These are phyloP conservation scores for Fratercula arctica DNA, from an alignment of 2,797 vertebrate genomes.

Conservation along the genomic window DNA sequence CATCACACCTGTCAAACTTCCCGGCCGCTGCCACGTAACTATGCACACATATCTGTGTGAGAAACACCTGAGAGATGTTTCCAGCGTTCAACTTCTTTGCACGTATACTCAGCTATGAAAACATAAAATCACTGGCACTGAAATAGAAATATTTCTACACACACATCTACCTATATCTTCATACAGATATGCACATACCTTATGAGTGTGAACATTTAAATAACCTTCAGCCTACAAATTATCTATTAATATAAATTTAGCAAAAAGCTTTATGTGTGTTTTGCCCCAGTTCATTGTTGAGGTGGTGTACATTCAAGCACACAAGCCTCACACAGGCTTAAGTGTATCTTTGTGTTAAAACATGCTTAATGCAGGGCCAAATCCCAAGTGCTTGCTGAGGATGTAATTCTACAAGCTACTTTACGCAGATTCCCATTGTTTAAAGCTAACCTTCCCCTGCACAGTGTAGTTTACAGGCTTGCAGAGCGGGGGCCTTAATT, in stretches of 20 bases:
- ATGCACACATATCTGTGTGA: accelerated
- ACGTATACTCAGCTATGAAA: neutral
- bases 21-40: constrained; percentile 20
- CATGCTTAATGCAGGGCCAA: neutral
- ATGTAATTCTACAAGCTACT: neutral
- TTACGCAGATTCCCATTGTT: neutral
- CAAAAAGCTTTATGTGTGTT: neutral
- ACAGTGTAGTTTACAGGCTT: neutral
- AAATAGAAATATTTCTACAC: neutral
- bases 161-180: neutral
- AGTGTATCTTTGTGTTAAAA: neutral
- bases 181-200: accelerated
- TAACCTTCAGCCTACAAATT: neutral
- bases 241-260: neutral
- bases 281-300: neutral
- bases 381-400: neutral
- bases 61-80: neutral
- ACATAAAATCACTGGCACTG: neutral
- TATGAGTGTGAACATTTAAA: neutral
- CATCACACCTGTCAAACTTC: constrained; percentile 47
- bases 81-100: neutral
- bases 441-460: neutral
- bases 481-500: neutral
- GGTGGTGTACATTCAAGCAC: neutral
- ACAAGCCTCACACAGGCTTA: neutral